Base-by-base conservation (phyloP, 2,888 invertebrate genomes). In the Micoletzkya japonica region DNA sequence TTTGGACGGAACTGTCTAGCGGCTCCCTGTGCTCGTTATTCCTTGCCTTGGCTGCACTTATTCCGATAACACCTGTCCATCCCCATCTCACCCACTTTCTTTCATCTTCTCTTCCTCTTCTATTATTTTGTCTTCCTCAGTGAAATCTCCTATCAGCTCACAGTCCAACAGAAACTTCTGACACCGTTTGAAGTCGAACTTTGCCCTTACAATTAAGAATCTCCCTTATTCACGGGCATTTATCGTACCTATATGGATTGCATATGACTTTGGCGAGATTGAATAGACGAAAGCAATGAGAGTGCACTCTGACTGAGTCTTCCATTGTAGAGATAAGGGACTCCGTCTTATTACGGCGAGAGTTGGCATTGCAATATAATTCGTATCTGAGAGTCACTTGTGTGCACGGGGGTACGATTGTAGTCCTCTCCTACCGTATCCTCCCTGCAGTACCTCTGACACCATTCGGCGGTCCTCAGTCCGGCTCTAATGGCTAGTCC, bases 151-250 rank as follows among this genome's bases (percentile, higher is more conserved):
- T 6, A 69, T 10, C 14, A 69, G 44, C 36, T 69, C 69, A 30
- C 69, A 69, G 34, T 69, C 69, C 4, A 69, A n/a, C 34, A 69
- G 26, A 26, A 69, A 69, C 49, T 69, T 69, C 69, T 58, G 58
- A 34, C 69, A 69, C 3, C 69, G 32, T 17, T 69, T 57, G 59
- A 58, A 59, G 32, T 69, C 69, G 44, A 39, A 69, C 20, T 59
- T 59, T 14, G 17, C 24, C 28, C 68, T 68, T 36, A n/a, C n/a
- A n/a, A n/a, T n/a, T 24, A 39, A 10, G 44, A 39, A 10, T 4
- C 2, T n/a, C n/a, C n/a, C n/a, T n/a, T n/a, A n/a, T n/a, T n/a
- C n/a, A n/a, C n/a, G n/a, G 49, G 49, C 14, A 44, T 44, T 44
- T 44, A 20, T 44, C 14, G 24, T 7, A 66, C 66, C 49, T 67